A percentile compares a stretch with the other conserved stretches of the same genome.
phyloP scores from a whole-genome alignment of 2,888 invertebrate genomes.

The Euproctis similis region DNA sequence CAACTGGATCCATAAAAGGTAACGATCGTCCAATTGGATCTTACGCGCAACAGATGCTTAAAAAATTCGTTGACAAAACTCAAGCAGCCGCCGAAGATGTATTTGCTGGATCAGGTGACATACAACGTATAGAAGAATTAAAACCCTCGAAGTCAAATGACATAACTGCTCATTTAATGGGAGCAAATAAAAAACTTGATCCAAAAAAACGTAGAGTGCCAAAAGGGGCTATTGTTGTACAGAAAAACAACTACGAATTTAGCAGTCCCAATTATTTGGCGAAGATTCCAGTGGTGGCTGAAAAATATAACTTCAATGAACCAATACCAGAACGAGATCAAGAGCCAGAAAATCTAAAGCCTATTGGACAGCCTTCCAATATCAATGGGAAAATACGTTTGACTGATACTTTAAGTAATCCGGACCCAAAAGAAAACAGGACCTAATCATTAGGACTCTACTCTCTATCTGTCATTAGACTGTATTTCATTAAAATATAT shows the following conservation, averaged over 20 bases:
- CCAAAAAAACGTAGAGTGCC: slow-evolving; percentile 12
- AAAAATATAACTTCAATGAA: slow-evolving; percentile 49
- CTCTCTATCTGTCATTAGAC: too few species aligned
- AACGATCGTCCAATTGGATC: neutral
- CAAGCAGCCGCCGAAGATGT: neutral
- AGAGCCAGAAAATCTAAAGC: slow-evolving; percentile 31
- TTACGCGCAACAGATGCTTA: neutral
- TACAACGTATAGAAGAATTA: neutral
- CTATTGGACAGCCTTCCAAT: slow-evolving; percentile 26
- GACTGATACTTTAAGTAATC: too few species aligned
- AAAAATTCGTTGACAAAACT: neutral
- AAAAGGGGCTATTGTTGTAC: slow-evolving; percentile 37
- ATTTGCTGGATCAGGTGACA: neutral
- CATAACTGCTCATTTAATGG: neutral
- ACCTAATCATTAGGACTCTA: too few species aligned
- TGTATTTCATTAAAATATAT: too few species aligned
- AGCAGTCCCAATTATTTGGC: slow-evolving; percentile 42
- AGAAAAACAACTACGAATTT: slow-evolving; percentile 31
- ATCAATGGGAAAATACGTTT: slow-evolving; percentile 39
- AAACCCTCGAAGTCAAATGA: neutral
- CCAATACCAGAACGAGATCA: slow-evolving; percentile 48
- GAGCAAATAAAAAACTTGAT: neutral
- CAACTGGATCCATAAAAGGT: neutral
- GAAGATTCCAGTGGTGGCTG: slow-evolving; percentile 36
- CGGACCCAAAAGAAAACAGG: too few species aligned